Percentiles rank a stretch among this genome's conserved stretches.
Evolutionary conservation across 2,113 vertebrate species (phyloP).

Genomic region (Syrmaticus mikado): DNA sequence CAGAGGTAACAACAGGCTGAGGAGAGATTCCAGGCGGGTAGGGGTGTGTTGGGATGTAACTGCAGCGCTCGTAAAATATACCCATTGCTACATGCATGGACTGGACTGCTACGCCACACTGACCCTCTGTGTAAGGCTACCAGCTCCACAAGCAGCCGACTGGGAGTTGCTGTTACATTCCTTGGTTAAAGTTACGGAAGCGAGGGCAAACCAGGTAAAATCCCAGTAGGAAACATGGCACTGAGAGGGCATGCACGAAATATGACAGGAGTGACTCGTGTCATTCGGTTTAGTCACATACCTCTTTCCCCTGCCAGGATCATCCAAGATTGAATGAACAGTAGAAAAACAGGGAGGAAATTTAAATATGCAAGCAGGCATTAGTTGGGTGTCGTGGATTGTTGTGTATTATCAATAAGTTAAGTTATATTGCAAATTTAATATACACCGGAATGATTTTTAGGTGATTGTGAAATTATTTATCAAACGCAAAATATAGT

Average conservation of each 20-base stretch:
- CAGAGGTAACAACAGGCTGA: slow-evolving; percentile 81
- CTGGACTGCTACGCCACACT: slow-evolving; percentile 73
- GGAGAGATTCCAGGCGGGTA: slow-evolving; percentile 79
- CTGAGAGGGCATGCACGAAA: slow-evolving; percentile 90
- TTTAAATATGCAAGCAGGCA: slow-evolving; percentile 88
- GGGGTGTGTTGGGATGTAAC: slow-evolving; percentile 80
- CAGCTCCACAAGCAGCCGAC: slow-evolving; percentile 84
- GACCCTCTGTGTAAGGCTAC: slow-evolving; percentile 77
- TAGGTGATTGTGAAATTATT: slow-evolving; percentile 66
- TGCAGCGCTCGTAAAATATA: slow-evolving; percentile 80
- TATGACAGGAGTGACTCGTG: slow-evolving; percentile 84
- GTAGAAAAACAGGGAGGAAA: slow-evolving; percentile 93
- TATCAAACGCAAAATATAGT: slow-evolving; percentile 56
- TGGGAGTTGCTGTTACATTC: slow-evolving; percentile 82
- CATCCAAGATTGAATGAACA: slow-evolving; percentile 90
- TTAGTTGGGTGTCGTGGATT: slow-evolving; percentile 79
- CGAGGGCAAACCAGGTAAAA: slow-evolving; percentile 78
- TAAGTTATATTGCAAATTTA: slow-evolving; percentile 65
- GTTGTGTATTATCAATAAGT: slow-evolving; percentile 73
- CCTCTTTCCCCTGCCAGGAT: slow-evolving; percentile 97
- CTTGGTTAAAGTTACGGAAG: slow-evolving; percentile 81
- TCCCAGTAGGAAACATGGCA: slow-evolving; percentile 83
- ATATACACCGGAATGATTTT: slow-evolving; percentile 64
- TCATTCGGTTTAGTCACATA: slow-evolving; percentile 90
- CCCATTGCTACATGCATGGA: slow-evolving; percentile 83